Conservation (phyloP, 2,888 invertebrate species). For the Beris chalybata region DNA sequence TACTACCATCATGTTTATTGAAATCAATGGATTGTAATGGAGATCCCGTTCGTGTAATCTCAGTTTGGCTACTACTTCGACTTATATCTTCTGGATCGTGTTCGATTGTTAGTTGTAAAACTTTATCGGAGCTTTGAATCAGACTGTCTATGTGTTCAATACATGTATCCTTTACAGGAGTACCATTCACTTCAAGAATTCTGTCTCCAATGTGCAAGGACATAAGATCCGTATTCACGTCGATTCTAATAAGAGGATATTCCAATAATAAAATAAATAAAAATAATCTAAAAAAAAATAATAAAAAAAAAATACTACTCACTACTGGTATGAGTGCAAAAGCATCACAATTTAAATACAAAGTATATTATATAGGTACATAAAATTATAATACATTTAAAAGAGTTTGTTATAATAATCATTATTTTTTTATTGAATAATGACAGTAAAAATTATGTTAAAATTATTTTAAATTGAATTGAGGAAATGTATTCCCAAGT, state of each 20-base stretch:
- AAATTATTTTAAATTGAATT: too few species aligned
- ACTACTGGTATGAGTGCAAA: not conserved
- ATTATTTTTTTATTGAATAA: too few species aligned
- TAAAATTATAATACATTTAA: too few species aligned
- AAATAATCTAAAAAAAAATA: too few species aligned
- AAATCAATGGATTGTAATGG: slow-evolving; percentile 50
- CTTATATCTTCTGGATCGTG: slow-evolving; percentile 79
- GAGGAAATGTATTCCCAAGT: too few species aligned
- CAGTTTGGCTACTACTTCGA: slow-evolving; percentile 60
- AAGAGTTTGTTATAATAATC: too few species aligned
- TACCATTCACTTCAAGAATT: slow-evolving; percentile 90
- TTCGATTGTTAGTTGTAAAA: slow-evolving; percentile 84
- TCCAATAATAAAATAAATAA: not conserved
- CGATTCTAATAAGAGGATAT: slow-evolving; percentile 63
- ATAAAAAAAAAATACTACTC: not conserved
- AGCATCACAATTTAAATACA: too few species aligned
- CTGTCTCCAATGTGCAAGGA: slow-evolving; percentile 89
- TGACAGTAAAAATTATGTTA: too few species aligned
- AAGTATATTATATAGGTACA: too few species aligned
- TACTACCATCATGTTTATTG: slow-evolving; percentile 32
- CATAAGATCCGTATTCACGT: slow-evolving; percentile 78
- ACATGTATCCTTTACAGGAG: slow-evolving; percentile 78
- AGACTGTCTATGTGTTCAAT: slow-evolving; percentile 77
- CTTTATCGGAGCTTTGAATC: slow-evolving; percentile 70
- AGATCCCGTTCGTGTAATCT: slow-evolving; percentile 46